A percentile compares a stretch with the other conserved stretches of the same genome.
These are phyloP conservation scores for Chionoecetes opilio DNA, from an alignment of 1,140 invertebrate genomes.

Conservation along the genomic window DNA sequence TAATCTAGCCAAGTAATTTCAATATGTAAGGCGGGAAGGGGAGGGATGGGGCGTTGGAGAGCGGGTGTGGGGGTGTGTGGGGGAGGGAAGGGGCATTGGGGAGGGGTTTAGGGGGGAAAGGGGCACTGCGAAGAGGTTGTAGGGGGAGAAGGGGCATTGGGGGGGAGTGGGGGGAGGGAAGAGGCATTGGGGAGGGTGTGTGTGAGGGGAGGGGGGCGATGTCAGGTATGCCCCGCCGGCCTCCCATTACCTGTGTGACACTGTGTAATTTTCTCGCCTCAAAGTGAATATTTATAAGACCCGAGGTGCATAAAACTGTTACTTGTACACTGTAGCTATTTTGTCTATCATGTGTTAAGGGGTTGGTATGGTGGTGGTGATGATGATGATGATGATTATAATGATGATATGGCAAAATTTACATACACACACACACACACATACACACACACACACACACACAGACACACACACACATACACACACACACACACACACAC, in stretches of 20 bases:
- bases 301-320: conserved; percentile 17
- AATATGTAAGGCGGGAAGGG: too few species aligned
- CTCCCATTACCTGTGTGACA: neutral
- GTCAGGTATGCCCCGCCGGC: neutral
- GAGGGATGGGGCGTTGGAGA: neutral
- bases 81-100: neutral
- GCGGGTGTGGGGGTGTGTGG: neutral
- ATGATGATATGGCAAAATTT: too few species aligned
- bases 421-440: neutral
- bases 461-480: neutral
- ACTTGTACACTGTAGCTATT: neutral
- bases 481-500: conserved; percentile 18
- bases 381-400: neutral
- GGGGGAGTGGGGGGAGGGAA: neutral
- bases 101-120: neutral
- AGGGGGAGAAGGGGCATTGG: neutral
- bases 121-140: neutral
- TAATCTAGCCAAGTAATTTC: too few species aligned
- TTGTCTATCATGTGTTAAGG: neutral
- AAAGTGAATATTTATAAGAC: neutral
- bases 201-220: neutral
- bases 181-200: neutral
- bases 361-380: neutral
- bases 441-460: neutral
- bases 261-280: conserved; percentile 13